phyloP scores from a whole-genome alignment of 2,797 vertebrate genomes.

The Avahi laniger region DNA sequence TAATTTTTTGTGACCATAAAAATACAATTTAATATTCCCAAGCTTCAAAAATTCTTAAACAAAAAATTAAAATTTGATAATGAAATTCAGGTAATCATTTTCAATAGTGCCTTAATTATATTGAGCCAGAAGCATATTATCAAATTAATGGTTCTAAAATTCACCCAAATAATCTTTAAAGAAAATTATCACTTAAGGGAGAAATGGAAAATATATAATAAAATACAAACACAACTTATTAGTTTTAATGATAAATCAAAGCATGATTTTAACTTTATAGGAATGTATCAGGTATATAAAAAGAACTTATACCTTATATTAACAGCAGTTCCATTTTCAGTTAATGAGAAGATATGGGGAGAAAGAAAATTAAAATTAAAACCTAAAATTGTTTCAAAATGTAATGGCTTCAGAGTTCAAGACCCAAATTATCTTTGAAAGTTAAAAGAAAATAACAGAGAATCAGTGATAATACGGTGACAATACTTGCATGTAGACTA shows the following conservation, averaged over 20 bases:
- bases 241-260: neutral
- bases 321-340: neutral
- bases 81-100: neutral
- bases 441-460: neutral
- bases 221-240: neutral
- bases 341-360: neutral
- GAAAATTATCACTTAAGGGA: neutral
- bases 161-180: neutral
- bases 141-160: neutral
- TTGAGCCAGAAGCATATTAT: neutral
- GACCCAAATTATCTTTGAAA: neutral
- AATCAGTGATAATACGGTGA: neutral
- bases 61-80: neutral
- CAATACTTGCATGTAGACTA: neutral
- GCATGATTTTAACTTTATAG: neutral
- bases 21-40: neutral
- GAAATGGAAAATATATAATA: neutral
- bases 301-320: neutral
- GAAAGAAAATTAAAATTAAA: neutral
- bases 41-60: neutral
- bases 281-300: neutral
- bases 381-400: neutral
- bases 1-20: neutral
- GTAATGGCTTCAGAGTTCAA: neutral
- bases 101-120: neutral